A percentile compares a stretch with the other conserved stretches of the same genome.
phyloP scores from a whole-genome alignment of 2,797 vertebrate genomes.

The Cirrhinus mrigala region DNA sequence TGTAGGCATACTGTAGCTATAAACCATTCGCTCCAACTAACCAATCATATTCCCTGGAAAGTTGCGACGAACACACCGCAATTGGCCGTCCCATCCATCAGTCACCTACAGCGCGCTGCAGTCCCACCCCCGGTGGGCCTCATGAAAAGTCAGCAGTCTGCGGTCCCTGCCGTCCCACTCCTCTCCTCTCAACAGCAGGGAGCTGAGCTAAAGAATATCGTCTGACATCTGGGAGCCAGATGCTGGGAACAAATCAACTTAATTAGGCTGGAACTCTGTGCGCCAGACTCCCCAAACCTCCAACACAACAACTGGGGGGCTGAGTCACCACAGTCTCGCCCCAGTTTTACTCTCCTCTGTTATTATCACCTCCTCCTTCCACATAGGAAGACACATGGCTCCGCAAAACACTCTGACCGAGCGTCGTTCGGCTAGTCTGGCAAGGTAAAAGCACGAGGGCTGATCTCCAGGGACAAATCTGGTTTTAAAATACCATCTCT shows the following conservation, averaged over 20 bases:
- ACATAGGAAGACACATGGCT: constrained; percentile 36
- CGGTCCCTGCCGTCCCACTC: constrained; percentile 39
- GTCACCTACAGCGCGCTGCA: neutral
- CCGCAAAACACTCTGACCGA: neutral
- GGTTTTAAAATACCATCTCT: constrained; percentile 48
- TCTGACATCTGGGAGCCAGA: constrained; percentile 68
- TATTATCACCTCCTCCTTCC: constrained; percentile 49
- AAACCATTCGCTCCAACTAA: constrained; percentile 21
- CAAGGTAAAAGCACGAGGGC: constrained; percentile 29
- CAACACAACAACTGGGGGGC: constrained; percentile 56
- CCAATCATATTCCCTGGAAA: constrained; percentile 49
- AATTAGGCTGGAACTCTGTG: constrained; percentile 64
- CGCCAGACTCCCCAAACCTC: constrained; percentile 59
- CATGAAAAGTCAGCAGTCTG: constrained; percentile 50
- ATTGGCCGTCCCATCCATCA: constrained; percentile 21
- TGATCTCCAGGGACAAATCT: constrained; percentile 36
- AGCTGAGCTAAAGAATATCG: constrained; percentile 48
- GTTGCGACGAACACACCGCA: neutral
- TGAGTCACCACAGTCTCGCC: constrained; percentile 46
- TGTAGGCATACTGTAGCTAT: constrained; percentile 10
- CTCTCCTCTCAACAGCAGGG: constrained; percentile 31
- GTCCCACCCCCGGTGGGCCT: constrained; percentile 26
- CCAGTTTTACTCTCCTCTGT: constrained; percentile 42
- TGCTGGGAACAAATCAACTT: constrained; percentile 67
- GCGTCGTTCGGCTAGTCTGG: constrained; percentile 5